phyloP scores from a whole-genome alignment of 2,888 invertebrate species.

The Mycalesis mineus region DNA sequence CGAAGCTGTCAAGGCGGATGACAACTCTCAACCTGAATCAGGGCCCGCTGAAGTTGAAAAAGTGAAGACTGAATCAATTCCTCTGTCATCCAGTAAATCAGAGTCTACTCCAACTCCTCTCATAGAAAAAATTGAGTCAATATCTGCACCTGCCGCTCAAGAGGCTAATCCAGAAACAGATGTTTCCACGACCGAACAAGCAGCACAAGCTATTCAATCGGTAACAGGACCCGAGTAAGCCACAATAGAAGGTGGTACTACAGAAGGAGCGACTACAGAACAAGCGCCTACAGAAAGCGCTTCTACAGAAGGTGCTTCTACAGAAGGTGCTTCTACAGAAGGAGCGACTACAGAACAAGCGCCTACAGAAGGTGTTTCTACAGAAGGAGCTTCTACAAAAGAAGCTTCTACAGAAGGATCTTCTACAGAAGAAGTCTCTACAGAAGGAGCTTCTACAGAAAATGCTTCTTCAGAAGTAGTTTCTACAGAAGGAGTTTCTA shows the following conservation, averaged over 20 bases:
- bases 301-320: not conserved
- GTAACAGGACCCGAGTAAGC: not conserved
- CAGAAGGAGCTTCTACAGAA: slow-evolving; percentile 14
- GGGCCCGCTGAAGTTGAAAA: slow-evolving; percentile 2
- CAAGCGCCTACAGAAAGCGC: too few relatives aligned
- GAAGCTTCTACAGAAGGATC: too few relatives aligned
- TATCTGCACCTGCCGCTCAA: slow-evolving; percentile 13
- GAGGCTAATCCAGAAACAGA: slow-evolving; percentile 8
- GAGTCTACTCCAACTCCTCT: not conserved
- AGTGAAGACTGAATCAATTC: slow-evolving; percentile 11
- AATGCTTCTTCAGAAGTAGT: too few relatives aligned
- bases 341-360: too few relatives aligned
- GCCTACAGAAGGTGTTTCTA: not conserved
- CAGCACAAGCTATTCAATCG: slow-evolving; percentile 9
- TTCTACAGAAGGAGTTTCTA: not conserved
- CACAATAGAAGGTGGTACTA: not conserved
- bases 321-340: slow-evolving; percentile 14
- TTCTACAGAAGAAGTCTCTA: not conserved
- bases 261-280: slow-evolving; percentile 14
- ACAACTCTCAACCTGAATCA: slow-evolving; percentile 1
- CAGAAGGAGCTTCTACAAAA: slow-evolving; percentile 14
- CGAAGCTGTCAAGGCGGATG: not conserved
- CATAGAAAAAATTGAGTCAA: not conserved
- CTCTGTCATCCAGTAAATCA: slow-evolving; percentile 14
- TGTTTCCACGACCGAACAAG: not conserved